Evolutionary conservation across 2,888 invertebrate species (phyloP).

Genomic region (Caenorhabditis auriculariae): DNA sequence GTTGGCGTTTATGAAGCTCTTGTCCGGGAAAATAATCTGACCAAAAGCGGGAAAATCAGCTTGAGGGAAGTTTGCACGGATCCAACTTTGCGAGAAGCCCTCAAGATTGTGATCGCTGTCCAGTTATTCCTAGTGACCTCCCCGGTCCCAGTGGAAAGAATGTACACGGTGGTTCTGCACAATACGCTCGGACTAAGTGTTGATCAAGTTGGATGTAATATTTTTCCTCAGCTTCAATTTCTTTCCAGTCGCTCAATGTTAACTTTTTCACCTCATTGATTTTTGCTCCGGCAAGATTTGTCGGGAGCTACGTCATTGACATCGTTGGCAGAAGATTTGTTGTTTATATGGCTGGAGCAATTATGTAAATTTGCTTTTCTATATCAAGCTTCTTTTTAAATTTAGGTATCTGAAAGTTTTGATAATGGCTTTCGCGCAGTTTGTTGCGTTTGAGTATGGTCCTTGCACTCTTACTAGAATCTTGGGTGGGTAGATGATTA

Average conservation of each 20-base stretch:
- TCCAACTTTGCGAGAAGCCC: conserved; percentile 3
- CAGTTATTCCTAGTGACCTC: conserved; percentile 1
- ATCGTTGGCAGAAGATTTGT: conserved; percentile 7
- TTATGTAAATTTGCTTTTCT: neutral
- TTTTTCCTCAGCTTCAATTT: neutral
- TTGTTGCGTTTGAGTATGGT: neutral
- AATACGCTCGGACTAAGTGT: conserved; percentile 3
- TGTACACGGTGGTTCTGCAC: conserved; percentile 5
- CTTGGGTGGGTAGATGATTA: neutral
- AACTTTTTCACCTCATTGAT: conserved; percentile 6
- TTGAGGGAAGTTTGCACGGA: neutral
- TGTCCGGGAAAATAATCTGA: conserved; percentile 2
- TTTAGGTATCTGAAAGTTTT: neutral
- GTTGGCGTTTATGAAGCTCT: conserved; percentile 1
- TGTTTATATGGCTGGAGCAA: conserved; percentile 2
- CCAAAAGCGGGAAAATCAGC: neutral
- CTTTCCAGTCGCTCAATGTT: neutral
- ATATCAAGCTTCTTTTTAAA: neutral
- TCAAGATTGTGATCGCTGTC: neutral
- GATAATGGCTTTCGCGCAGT: conserved; percentile 4
- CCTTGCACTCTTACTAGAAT: conserved; percentile 1
- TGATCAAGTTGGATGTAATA: neutral
- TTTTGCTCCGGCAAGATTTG: conserved; percentile 3
- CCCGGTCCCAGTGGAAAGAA: conserved; percentile 1
- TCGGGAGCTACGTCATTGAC: conserved; percentile 10